Conservation (phyloP, 1,140 invertebrate species). For the Drosophila lacertosa region DNA sequence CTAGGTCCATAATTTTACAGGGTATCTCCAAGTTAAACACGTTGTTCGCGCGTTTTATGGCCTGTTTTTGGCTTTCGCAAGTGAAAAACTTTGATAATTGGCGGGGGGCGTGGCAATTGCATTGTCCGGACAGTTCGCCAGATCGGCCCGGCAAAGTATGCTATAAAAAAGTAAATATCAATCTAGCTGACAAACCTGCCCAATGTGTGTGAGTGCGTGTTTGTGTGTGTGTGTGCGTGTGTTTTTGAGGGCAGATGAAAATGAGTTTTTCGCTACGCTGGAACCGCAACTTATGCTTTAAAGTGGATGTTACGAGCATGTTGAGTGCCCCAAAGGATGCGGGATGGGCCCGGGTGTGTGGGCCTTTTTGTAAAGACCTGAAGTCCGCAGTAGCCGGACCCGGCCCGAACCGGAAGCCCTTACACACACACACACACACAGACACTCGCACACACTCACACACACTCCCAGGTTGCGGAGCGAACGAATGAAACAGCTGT, state of each 20-base stretch:
- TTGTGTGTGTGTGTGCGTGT: too few species aligned
- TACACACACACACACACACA: constrained; percentile 19
- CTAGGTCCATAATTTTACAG: constrained; percentile 18
- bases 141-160: constrained; percentile 53
- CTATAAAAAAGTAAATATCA: constrained; percentile 74
- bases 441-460: not conserved
- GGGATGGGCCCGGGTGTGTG: constrained; percentile 16
- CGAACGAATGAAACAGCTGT: constrained; percentile 73
- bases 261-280: constrained; percentile 57
- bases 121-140: constrained; percentile 17
- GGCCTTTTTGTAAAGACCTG: constrained; percentile 11
- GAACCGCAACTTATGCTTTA: constrained; percentile 78
- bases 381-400: constrained; percentile 30
- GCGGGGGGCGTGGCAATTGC: constrained; percentile 7
- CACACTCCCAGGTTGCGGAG: constrained; percentile 13
- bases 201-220: too few species aligned
- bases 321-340: constrained; percentile 31
- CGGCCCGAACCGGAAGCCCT: constrained; percentile 51
- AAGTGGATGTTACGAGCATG: constrained; percentile 64
- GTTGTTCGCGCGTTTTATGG: not conserved
- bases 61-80: constrained; percentile 20
- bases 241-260: constrained; percentile 22
- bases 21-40: not conserved
- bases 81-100: constrained; percentile 22
- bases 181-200: constrained; percentile 47